These are phyloP conservation scores for Pelochelys cantorii DNA, from an alignment of 2,797 vertebrate species.

Conservation along the genomic window DNA sequence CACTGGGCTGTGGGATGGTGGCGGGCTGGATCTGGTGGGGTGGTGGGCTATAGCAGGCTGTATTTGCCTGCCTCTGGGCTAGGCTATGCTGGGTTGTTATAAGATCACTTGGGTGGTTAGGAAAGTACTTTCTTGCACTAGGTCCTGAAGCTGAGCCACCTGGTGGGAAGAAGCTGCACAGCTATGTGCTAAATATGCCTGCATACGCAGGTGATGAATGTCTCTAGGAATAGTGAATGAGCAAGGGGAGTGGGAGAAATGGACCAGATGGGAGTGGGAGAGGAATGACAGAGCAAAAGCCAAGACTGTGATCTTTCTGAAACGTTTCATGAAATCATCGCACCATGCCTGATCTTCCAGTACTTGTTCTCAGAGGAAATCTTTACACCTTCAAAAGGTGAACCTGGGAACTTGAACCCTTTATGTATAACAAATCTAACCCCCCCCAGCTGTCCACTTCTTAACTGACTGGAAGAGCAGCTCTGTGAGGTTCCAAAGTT, in stretches of 20 bases:
- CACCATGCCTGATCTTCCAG: not conserved
- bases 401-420: not conserved
- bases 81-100: not conserved
- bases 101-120: not conserved
- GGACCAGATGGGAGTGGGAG: not conserved
- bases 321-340: not conserved
- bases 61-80: too few species aligned
- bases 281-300: too few species aligned
- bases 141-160: not conserved
- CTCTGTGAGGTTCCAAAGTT: not conserved
- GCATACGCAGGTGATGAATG: not conserved
- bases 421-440: not conserved
- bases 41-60: too few species aligned
- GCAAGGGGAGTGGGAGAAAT: not conserved
- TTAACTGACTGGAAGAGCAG: not conserved
- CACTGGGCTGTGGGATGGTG: too few species aligned
- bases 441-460: too few species aligned
- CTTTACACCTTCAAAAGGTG: not conserved
- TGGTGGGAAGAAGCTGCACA: not conserved
- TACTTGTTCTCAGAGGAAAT: not conserved
- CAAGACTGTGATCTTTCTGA: not conserved
- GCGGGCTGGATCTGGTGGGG: too few species aligned
- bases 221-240: not conserved
- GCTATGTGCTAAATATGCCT: not conserved
- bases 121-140: not conserved